A percentile compares a stretch with the other conserved stretches of the same genome.
phyloP scores from a whole-genome alignment of 92 coral and sea anemone species.

The Zoanthus sansibaricus region DNA sequence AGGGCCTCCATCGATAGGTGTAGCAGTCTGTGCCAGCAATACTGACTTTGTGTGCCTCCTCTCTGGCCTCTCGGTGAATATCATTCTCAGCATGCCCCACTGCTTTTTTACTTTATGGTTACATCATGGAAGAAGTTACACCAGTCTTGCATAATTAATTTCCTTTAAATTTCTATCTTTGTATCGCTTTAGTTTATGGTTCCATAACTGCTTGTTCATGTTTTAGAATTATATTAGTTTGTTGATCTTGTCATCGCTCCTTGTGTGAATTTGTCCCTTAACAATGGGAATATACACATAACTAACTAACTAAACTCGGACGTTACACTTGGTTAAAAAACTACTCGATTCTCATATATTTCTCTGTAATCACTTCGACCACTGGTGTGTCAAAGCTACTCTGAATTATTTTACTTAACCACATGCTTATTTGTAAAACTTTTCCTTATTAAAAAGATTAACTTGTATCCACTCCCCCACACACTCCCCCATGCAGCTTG shows the following conservation, averaged over 20 bases:
- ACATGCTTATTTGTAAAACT: not conserved
- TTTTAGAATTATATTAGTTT: too few species aligned
- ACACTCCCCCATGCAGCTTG: constrained; percentile 47
- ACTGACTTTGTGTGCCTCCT: constrained; percentile 30
- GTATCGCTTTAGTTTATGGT: too few species aligned
- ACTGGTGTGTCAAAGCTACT: constrained; percentile 11
- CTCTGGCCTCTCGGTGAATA: constrained; percentile 27
- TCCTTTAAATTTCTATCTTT: too few species aligned
- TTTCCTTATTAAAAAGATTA: not conserved
- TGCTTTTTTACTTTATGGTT: constrained; percentile 25
- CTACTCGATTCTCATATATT: too few species aligned
- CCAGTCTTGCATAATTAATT: too few species aligned
- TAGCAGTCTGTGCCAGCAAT: constrained; percentile 34
- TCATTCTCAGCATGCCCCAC: constrained; percentile 25
- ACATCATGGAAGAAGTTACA: constrained; percentile 42
- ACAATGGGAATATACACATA: not conserved
- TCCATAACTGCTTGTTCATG: too few species aligned
- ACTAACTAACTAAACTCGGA: not conserved
- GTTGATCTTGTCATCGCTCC: not conserved
- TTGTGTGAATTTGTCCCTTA: not conserved
- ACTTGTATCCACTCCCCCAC: not conserved
- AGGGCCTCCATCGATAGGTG: constrained; percentile 32
- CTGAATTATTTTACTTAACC: not conserved
- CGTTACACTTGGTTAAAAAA: not conserved
- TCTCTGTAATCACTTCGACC: constrained; percentile 1